Base-by-base conservation (phyloP, 2,797 vertebrate species). In the Pseudochaenichthys georgianus region DNA sequence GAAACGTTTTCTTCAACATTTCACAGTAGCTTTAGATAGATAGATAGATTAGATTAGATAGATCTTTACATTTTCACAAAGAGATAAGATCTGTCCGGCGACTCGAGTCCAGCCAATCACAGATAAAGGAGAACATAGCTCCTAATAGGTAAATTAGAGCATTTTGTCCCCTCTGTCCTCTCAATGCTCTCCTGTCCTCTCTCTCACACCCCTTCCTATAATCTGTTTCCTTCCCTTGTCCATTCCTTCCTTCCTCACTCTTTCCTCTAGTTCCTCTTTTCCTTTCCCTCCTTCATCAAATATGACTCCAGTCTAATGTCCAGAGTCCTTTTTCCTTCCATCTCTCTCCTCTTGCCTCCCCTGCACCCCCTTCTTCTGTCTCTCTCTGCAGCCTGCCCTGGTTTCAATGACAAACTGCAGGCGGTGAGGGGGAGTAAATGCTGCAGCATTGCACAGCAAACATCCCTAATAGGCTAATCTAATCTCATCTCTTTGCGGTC, bases 391-490 rank as follows among this genome's bases (percentile, higher is more conserved):
- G 80, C 83, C 55, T 72, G 78, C 68, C 77, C 59, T 59, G 63
- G 51, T 80, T 77, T 77, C 68, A 65, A 15, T 81, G 83, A 86
- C 84, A 82, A 64, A 70, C 85, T 88, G 85, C 86, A 86, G 88
- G 62, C 75, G 8, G 79, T 11, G 72, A 79, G 80, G 78, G 83
- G 82, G 89, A 83, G 89, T 86, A 78, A 73, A 75, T 78, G 82
- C 82, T 90, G 87, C 61, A 75, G 89, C 92, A 89, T 77, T 91
- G 91, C 89, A 90, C 83, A 76, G 89, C 91, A 95, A 94, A 93
- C 93, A 92, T 93, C 95, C 82, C 92, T 92, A 94, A 93, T 87
- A 90, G 87, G 85, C 86, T 93, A 94, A 95, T 94, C 95, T 95
- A 93, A 95, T 93, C 91, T 80, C 87, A 94, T 93, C 88, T 91